These are phyloP conservation scores for Dicaeum eximium DNA, from an alignment of 2,113 vertebrate species.

Conservation along the genomic window DNA sequence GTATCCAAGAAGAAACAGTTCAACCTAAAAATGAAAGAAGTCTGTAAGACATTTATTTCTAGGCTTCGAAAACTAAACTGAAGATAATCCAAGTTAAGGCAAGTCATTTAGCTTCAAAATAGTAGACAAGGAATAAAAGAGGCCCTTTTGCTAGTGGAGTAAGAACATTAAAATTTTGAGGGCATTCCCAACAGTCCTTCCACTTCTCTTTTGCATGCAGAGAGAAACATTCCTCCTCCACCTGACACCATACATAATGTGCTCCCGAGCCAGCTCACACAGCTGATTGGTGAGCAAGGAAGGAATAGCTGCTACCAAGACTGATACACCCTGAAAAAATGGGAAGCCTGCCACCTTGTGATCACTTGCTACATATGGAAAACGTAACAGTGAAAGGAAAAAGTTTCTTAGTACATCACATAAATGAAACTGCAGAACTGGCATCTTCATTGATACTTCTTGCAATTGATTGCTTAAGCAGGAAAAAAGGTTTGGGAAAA, in stretches of 20 bases:
- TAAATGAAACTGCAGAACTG: neutral
- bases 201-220: neutral
- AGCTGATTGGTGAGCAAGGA: neutral
- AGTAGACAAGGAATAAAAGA: neutral
- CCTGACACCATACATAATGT: neutral
- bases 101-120: neutral
- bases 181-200: neutral
- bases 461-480: neutral
- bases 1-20: conserved; percentile 77
- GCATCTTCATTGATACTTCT: neutral
- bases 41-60: neutral
- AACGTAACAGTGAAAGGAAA: neutral
- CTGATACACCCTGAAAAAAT: neutral
- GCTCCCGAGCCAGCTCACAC: neutral
- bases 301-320: neutral
- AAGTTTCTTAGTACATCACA: neutral
- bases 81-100: neutral
- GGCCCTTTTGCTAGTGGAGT: neutral
- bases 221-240: neutral
- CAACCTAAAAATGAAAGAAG: conserved; percentile 66
- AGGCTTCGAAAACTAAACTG: neutral
- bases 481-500: neutral
- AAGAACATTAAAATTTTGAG: neutral
- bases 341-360: conserved; percentile 40
- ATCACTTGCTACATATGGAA: neutral